Conservation (phyloP, 2,113 vertebrate species). For the Cichladusa arquata region DNA sequence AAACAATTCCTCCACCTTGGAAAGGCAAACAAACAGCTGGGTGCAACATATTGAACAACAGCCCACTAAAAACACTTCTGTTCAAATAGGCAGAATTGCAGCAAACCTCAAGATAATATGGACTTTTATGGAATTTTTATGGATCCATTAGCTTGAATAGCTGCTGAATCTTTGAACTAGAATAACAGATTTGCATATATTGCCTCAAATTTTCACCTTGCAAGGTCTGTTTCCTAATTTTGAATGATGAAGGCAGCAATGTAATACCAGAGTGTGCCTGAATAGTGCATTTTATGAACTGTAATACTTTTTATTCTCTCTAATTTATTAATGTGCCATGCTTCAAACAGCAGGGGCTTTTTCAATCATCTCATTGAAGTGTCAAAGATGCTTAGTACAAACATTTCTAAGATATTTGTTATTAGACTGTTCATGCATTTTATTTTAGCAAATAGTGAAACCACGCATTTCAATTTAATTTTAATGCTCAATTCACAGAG, state of each 20-base stretch:
- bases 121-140: not conserved
- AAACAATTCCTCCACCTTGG: not conserved
- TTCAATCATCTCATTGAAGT: not conserved
- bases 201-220: not conserved
- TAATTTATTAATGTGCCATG: not conserved
- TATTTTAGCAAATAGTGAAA: slow-evolving; percentile 28
- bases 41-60: not conserved
- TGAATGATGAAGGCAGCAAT: not conserved
- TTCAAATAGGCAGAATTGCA: not conserved
- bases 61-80: not conserved
- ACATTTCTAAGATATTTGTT: not conserved
- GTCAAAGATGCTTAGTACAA: not conserved
- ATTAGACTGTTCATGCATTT: not conserved
- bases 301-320: not conserved
- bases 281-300: not conserved
- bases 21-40: slow-evolving; percentile 7
- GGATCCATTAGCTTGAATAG: not conserved
- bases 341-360: slow-evolving; percentile 1
- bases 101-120: not conserved
- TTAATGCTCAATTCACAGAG: not conserved
- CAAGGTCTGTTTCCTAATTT: not conserved
- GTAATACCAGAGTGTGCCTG: not conserved
- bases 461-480: not conserved
- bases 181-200: not conserved
- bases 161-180: not conserved